Percentiles rank a stretch among this genome's conserved stretches.
Evolutionary conservation across 2,797 vertebrate species (phyloP).

Genomic region (Amblyraja radiata): DNA sequence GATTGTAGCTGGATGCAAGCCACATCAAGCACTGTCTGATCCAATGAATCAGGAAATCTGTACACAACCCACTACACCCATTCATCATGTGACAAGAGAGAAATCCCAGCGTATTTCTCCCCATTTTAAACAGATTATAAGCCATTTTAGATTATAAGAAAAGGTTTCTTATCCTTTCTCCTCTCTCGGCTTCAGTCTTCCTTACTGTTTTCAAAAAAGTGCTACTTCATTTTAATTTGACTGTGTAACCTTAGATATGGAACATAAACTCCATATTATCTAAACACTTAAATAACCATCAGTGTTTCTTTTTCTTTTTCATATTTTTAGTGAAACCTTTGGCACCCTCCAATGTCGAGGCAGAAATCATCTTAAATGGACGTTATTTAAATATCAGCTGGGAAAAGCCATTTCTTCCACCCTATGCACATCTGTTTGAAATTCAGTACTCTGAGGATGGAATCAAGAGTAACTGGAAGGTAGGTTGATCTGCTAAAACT

Average conservation of each 20-base stretch:
- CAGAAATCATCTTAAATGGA: conserved; percentile 58
- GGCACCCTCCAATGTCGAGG: conserved; percentile 61
- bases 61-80: neutral
- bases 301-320: neutral
- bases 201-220: neutral
- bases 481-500: conserved; percentile 46
- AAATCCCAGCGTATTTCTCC: neutral
- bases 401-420: conserved; percentile 61
- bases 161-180: neutral
- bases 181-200: neutral
- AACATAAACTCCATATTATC: neutral
- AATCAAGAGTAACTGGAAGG: conserved; percentile 67
- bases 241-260: neutral
- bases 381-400: conserved; percentile 71
- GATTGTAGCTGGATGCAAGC: too few species aligned
- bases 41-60: neutral
- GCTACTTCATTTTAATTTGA: neutral
- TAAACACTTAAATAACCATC: neutral
- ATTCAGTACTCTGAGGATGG: conserved; percentile 57
- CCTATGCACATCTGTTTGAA: conserved; percentile 65
- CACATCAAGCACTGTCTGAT: too few species aligned
- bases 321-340: conserved; percentile 70
- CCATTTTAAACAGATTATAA: neutral
- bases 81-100: neutral
- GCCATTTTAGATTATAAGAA: neutral